Conservation (phyloP, 1,140 invertebrate genomes). For the Acromyrmex heyeri region DNA sequence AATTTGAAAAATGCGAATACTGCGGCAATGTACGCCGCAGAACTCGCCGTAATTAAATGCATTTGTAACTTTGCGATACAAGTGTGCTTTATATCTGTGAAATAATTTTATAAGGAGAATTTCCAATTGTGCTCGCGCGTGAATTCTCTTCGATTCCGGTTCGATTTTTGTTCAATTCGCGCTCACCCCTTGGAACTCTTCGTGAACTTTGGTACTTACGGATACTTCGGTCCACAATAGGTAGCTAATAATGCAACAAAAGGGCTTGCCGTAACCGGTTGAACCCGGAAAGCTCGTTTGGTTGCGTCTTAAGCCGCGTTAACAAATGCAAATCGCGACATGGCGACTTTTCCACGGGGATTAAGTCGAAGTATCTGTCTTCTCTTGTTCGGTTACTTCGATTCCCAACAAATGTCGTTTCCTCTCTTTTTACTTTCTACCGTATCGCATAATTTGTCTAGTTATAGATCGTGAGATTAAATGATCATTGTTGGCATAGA, state of each 20-base stretch:
- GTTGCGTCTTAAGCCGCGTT: constrained; percentile 75
- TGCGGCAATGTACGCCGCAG: background rate
- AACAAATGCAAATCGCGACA: constrained; percentile 79
- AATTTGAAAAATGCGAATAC: background rate
- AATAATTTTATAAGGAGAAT: constrained; percentile 14
- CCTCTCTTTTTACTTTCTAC: background rate
- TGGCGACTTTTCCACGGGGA: constrained; percentile 76
- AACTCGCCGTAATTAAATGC: constrained; percentile 19
- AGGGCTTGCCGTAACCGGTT: constrained; percentile 69
- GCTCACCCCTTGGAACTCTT: background rate
- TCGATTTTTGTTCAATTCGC: constrained; percentile 23
- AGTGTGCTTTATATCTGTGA: background rate
- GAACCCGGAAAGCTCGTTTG: constrained; percentile 80
- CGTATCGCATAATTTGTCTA: constrained; percentile 26
- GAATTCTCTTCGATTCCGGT: background rate
- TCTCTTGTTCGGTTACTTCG: constrained; percentile 55
- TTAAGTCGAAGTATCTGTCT: constrained; percentile 68
- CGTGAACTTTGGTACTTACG: constrained; percentile 24
- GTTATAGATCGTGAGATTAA: constrained; percentile 7
- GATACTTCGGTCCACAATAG: constrained; percentile 71
- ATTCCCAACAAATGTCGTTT: constrained; percentile 57
- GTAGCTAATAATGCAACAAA: constrained; percentile 76
- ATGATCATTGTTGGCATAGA: background rate
- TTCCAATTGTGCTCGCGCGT: background rate
- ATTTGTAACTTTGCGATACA: background rate